Evolutionary conservation across 2,888 invertebrate genomes (phyloP).

Genomic region (Troides aeacus): DNA sequence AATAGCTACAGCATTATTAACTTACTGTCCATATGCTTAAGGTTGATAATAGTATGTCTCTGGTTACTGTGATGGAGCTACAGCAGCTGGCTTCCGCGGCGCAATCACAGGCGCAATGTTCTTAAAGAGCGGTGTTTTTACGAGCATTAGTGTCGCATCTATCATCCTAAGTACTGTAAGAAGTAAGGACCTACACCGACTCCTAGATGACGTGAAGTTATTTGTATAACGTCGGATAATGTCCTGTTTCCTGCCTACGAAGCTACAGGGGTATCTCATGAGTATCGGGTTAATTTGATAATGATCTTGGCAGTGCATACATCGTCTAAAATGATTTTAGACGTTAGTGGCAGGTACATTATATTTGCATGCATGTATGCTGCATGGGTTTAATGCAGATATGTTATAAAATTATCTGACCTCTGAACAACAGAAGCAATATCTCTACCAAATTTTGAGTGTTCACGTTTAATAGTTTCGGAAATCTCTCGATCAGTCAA

Average conservation of each 20-base stretch:
- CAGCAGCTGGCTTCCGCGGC: constrained; percentile 12
- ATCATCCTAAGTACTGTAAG: constrained; percentile 43
- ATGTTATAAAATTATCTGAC: too few relatives aligned
- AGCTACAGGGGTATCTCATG: too few relatives aligned
- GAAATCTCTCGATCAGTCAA: too few relatives aligned
- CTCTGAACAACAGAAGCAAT: too few relatives aligned
- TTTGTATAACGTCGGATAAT: constrained; percentile 5
- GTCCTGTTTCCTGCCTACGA: background rate
- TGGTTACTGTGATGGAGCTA: background rate
- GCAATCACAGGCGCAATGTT: constrained; percentile 15
- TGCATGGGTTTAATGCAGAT: too few relatives aligned
- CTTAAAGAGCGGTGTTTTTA: constrained; percentile 45
- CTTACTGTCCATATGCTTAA: background rate
- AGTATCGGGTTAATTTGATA: too few relatives aligned
- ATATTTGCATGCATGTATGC: too few relatives aligned
- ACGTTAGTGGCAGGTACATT: too few relatives aligned
- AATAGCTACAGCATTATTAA: background rate
- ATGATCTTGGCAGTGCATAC: too few relatives aligned
- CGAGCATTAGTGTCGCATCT: constrained; percentile 45
- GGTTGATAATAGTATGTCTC: constrained; percentile 1
- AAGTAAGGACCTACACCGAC: constrained; percentile 38
- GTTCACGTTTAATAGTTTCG: too few relatives aligned
- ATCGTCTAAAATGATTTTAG: too few relatives aligned
- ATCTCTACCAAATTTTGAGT: too few relatives aligned
- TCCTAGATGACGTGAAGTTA: constrained; percentile 24